Evolutionary conservation across 2,797 vertebrate genomes (phyloP).

Genomic region (Sus cebifrons): DNA sequence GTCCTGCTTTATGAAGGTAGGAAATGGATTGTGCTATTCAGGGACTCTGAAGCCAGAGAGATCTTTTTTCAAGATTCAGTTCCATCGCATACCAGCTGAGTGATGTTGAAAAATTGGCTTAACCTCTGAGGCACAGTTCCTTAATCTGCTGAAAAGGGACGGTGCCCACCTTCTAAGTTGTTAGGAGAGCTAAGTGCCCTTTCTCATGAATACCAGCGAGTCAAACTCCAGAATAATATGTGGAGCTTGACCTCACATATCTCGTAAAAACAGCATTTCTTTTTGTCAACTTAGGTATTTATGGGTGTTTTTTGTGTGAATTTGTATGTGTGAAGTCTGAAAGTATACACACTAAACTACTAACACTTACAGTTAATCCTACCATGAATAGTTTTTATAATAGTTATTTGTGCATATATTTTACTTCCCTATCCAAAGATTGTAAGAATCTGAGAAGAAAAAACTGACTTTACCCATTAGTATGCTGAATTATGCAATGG

Average conservation of each 20-base stretch:
- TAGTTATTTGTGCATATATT: not conserved
- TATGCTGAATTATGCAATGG: not conserved
- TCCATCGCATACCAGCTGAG: not conserved
- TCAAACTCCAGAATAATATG: conserved; percentile 40
- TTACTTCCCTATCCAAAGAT: not conserved
- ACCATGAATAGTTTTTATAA: not conserved
- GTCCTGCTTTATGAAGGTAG: not conserved
- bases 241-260: not conserved
- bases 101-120: not conserved
- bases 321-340: not conserved
- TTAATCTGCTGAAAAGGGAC: conserved; percentile 3
- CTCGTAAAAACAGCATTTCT: not conserved
- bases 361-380: not conserved
- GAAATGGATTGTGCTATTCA: not conserved
- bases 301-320: not conserved
- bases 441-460: not conserved
- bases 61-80: not conserved
- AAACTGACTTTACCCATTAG: not conserved
- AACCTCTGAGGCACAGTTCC: conserved; percentile 6
- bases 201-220: not conserved
- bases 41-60: not conserved
- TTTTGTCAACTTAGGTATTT: not conserved
- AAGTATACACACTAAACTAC: not conserved
- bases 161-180: not conserved
- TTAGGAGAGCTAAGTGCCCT: not conserved